Percentiles rank a stretch among this genome's conserved stretches.
Evolutionary conservation across 1,140 invertebrate genomes (phyloP).

Genomic region (Pseudomyrmex dendroicus): DNA sequence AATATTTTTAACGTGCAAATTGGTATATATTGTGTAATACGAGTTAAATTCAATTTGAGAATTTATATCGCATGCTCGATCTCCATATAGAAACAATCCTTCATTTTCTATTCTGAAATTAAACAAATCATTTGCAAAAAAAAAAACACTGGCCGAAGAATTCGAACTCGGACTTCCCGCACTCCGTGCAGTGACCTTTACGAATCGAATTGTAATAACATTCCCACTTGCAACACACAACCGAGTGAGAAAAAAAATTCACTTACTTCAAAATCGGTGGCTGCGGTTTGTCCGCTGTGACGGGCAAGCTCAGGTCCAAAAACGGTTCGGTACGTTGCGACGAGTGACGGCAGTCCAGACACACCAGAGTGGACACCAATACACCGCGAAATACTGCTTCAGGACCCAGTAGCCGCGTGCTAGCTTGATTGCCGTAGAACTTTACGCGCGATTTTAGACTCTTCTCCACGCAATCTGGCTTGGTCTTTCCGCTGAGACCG

Average conservation of each 20-base stretch:
- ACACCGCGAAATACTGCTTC: slow-evolving; percentile 94
- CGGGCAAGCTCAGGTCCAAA: slow-evolving; percentile 96
- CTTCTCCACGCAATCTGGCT: slow-evolving; percentile 90
- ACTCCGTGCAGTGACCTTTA: background rate
- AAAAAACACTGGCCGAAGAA: too few species aligned
- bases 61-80: too few species aligned
- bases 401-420: slow-evolving; percentile 91
- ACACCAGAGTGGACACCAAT: slow-evolving; percentile 95
- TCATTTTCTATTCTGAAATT: too few species aligned
- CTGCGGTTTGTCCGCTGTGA: slow-evolving; percentile 90
- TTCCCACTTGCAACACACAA: too few species aligned
- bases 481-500: slow-evolving; percentile 88
- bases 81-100: too few species aligned
- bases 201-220: too few species aligned
- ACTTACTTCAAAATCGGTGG: slow-evolving; percentile 84
- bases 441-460: slow-evolving; percentile 91
- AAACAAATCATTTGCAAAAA: too few species aligned
- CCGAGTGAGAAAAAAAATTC: background rate
- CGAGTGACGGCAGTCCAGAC: slow-evolving; percentile 94
- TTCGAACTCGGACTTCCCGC: too few species aligned
- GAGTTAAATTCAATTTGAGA: too few species aligned
- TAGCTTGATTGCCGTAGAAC: slow-evolving; percentile 93
- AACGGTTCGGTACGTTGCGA: slow-evolving; percentile 96
- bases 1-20: too few species aligned
- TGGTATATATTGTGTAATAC: too few species aligned